phyloP scores from a whole-genome alignment of 2,113 vertebrate genomes.

The Etheostoma spectabile region DNA sequence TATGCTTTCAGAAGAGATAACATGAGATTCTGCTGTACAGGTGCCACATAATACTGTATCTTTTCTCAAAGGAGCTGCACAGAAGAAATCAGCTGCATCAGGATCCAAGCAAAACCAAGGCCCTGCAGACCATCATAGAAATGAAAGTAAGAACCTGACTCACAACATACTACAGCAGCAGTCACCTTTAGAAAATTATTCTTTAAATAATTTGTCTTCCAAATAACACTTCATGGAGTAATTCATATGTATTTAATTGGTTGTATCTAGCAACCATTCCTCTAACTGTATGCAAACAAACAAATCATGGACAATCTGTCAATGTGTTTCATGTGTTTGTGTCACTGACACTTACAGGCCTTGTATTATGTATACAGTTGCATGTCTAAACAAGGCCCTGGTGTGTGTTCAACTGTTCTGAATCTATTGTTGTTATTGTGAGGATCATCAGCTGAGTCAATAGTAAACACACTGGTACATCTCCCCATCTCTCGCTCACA shows the following conservation, averaged over 20 bases:
- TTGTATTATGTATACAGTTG: constrained; percentile 1
- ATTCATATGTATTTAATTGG: background rate
- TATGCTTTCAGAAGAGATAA: background rate
- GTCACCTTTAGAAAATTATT: background rate
- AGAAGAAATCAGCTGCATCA: constrained; percentile 95
- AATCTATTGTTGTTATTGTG: constrained; percentile 52
- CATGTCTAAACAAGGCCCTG: constrained; percentile 23
- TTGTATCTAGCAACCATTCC: background rate
- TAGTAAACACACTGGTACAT: constrained; percentile 37
- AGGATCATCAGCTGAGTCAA: constrained; percentile 63
- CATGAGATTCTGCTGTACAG: background rate
- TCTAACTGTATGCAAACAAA: background rate
- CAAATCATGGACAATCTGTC: background rate
- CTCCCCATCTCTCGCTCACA: constrained; percentile 8
- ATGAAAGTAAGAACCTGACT: constrained; percentile 90
- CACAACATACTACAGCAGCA: background rate
- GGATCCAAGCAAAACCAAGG: constrained; percentile 97
- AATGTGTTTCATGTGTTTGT: background rate
- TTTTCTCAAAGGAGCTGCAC: constrained; percentile 92
- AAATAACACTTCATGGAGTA: background rate
- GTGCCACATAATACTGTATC: constrained; percentile 62
- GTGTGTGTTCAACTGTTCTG: constrained; percentile 20
- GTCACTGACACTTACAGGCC: background rate
- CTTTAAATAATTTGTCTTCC: background rate
- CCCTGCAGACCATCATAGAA: constrained; percentile 98